These are phyloP conservation scores for Cyphomyrmex costatus DNA, from an alignment of 1,140 invertebrate genomes.

Conservation along the genomic window DNA sequence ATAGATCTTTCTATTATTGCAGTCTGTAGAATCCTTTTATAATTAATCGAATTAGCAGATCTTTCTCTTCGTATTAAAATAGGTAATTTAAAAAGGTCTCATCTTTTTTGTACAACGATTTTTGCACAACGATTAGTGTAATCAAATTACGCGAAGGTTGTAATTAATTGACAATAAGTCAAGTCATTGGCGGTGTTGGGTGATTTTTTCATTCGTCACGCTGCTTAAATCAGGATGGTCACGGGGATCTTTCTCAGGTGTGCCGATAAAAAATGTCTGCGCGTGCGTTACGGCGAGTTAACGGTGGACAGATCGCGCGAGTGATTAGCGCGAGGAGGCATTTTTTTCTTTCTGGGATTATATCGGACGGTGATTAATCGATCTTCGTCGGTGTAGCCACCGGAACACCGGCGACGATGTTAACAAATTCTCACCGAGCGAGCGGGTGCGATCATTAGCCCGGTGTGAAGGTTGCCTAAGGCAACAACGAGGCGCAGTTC, in stretches of 20 bases:
- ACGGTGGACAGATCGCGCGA: slow-evolving; percentile 49
- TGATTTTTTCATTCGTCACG: slow-evolving; percentile 45
- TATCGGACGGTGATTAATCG: slow-evolving; percentile 70
- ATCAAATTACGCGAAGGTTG: slow-evolving; percentile 25
- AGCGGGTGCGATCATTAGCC: slow-evolving; percentile 49
- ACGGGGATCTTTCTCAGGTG: slow-evolving; percentile 15
- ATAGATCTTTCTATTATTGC: not conserved
- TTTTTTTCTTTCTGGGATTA: slow-evolving; percentile 36
- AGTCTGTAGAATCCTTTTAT: slow-evolving; percentile 2
- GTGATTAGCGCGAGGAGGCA: slow-evolving; percentile 41
- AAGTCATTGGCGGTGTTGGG: not conserved
- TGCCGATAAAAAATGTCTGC: slow-evolving; percentile 49
- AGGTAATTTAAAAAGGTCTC: not conserved
- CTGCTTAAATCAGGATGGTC: slow-evolving; percentile 31
- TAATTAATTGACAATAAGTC: slow-evolving; percentile 31
- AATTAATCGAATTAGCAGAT: not conserved
- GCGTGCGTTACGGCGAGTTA: slow-evolving; percentile 33
- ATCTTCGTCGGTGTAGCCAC: not conserved
- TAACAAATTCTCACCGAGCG: slow-evolving; percentile 52
- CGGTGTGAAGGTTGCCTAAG: slow-evolving; percentile 73
- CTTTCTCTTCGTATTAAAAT: not conserved
- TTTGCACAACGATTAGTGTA: not conserved
- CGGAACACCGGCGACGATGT: slow-evolving; percentile 56
- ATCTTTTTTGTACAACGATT: not conserved
- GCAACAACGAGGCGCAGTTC: slow-evolving; percentile 65